Conservation (phyloP, 2,113 vertebrate species). For the Podilymbus podiceps region DNA sequence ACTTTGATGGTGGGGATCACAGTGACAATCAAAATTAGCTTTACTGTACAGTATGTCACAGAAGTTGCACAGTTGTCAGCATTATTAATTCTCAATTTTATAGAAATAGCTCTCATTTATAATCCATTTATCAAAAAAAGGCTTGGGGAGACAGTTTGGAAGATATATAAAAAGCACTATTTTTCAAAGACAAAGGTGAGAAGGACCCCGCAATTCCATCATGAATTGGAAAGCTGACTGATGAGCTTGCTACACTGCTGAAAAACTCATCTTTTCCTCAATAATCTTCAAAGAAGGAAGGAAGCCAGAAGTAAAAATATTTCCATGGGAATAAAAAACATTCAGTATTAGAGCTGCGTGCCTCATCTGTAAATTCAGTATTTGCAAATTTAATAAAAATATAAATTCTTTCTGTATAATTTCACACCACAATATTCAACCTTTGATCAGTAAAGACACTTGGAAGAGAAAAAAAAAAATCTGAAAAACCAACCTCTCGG, state of each 20-base stretch:
- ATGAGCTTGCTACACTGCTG: not conserved
- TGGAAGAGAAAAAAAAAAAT: not conserved
- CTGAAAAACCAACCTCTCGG: constrained; percentile 23
- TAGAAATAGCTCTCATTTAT: not conserved
- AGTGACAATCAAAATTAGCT: not conserved
- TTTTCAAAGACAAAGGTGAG: not conserved
- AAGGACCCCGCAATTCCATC: not conserved
- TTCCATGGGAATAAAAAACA: constrained; percentile 11
- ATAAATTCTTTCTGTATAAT: not conserved
- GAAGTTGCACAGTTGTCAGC: not conserved
- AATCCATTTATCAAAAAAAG: not conserved
- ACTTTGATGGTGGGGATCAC: not conserved
- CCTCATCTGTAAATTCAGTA: constrained; percentile 4
- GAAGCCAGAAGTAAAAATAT: constrained; percentile 52
- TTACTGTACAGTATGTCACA: not conserved
- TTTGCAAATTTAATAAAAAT: constrained; percentile 16
- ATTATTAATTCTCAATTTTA: not conserved
- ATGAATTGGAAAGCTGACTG: not conserved
- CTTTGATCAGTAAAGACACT: constrained; percentile 15
- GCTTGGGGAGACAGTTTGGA: not conserved
- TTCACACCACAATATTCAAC: constrained; percentile 11
- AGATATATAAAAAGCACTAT: not conserved
- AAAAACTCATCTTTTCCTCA: not conserved
- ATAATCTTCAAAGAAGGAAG: constrained; percentile 22
- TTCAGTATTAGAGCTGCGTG: constrained; percentile 28